Evolutionary conservation across 2,113 vertebrate species (phyloP).

Genomic region (Platysteira castanea): DNA sequence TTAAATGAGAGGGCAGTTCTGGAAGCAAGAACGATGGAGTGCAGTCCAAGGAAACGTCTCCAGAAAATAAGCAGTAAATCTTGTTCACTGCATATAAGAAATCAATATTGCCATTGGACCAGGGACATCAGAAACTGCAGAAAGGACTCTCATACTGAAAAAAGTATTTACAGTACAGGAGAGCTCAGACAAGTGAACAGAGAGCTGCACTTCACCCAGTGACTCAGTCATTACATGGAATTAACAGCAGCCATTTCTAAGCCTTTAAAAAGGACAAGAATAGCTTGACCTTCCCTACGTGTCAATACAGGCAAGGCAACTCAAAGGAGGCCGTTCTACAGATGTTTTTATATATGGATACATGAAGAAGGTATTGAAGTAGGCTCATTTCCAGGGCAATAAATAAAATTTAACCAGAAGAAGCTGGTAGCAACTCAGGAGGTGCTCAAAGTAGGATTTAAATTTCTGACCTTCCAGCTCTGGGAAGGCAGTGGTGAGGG

Average conservation of each 20-base stretch:
- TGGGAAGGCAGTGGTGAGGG: not conserved
- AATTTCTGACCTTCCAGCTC: not conserved
- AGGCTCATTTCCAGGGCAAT: not conserved
- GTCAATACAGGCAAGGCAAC: not conserved
- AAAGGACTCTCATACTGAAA: not conserved
- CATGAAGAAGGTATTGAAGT: not conserved
- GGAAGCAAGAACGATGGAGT: not conserved
- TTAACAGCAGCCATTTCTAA: conserved; percentile 7
- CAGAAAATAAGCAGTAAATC: not conserved
- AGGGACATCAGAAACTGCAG: not conserved
- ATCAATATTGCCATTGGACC: not conserved
- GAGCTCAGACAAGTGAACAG: not conserved
- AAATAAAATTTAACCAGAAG: not conserved
- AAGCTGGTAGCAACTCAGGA: not conserved
- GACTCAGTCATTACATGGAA: not conserved
- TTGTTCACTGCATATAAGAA: not conserved
- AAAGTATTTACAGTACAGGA: not conserved
- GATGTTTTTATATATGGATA: not conserved
- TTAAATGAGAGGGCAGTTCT: not conserved
- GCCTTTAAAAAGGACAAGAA: not conserved
- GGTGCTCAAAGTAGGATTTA: not conserved
- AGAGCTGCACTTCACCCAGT: not conserved
- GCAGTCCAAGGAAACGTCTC: not conserved
- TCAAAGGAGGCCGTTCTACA: not conserved
- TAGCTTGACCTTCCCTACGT: not conserved